These are phyloP conservation scores for Brachyistius frenatus DNA, from an alignment of 2,113 vertebrate genomes.

Conservation along the genomic window DNA sequence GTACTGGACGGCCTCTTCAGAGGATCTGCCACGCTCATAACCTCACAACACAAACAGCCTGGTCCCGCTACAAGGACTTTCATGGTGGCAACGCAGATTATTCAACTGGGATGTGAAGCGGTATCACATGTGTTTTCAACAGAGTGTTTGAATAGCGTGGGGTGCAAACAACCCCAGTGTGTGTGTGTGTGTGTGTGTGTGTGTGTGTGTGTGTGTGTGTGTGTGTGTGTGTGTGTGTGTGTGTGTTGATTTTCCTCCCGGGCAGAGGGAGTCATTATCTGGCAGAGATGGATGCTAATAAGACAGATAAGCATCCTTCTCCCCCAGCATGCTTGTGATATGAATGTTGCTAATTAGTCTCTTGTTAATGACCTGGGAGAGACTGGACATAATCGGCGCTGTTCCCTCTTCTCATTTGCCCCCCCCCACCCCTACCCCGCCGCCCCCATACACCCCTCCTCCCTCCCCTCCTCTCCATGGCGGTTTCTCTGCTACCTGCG, in stretches of 20 bases:
- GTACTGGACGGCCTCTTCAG: no score
- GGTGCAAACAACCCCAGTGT: conserved; percentile 30
- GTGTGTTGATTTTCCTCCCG: conserved; percentile 13
- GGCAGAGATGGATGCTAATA: conserved; percentile 37
- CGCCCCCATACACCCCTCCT: no score
- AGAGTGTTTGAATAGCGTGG: conserved; percentile 10
- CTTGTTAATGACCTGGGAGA: conserved; percentile 51
- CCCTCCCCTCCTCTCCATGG: not conserved
- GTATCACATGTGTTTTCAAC: not conserved
- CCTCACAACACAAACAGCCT: no score
- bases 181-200: conserved; percentile 1
- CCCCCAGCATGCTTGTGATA: conserved; percentile 32
- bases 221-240: not conserved
- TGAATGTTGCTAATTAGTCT: conserved; percentile 63
- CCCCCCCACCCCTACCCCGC: not conserved
- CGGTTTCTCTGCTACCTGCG: conserved; percentile 87
- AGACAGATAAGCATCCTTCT: conserved; percentile 32
- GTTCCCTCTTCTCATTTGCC: conserved; percentile 7
- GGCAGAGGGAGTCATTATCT: conserved; percentile 47
- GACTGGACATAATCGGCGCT: conserved; percentile 32
- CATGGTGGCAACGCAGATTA: no score
- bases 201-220: not conserved
- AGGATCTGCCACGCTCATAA: no score
- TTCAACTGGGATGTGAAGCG: not conserved
- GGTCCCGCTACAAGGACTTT: no score